Evolutionary conservation across 2,113 vertebrate species (phyloP).

Genomic region (Erinaceus europaeus): DNA sequence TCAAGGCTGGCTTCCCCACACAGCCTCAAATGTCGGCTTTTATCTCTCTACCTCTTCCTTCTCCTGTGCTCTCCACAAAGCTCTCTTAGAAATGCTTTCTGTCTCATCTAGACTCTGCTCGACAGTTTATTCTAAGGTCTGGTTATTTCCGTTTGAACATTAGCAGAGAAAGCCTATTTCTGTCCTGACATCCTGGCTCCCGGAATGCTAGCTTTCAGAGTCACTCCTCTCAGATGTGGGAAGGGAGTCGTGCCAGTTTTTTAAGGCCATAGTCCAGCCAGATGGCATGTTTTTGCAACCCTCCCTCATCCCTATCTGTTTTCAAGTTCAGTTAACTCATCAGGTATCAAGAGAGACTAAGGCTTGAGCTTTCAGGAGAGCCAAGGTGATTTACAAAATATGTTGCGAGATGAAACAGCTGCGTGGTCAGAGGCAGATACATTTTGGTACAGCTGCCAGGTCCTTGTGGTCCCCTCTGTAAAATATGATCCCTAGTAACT

Average conservation of each 20-base stretch:
- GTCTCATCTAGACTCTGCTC: not conserved
- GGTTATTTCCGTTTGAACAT: not conserved
- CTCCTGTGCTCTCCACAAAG: not conserved
- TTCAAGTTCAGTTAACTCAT: not conserved
- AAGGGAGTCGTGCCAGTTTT: fast-evolving
- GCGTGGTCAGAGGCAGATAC: not conserved
- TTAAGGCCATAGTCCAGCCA: not conserved
- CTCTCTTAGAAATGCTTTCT: too few species aligned
- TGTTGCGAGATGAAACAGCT: not conserved
- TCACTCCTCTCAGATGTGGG: not conserved
- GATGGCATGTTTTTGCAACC: not conserved
- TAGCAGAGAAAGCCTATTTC: not conserved
- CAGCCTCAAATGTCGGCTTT: too few species aligned
- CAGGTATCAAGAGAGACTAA: not conserved
- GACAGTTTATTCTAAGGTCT: not conserved
- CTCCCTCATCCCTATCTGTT: not conserved
- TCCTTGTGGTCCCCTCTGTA: not conserved
- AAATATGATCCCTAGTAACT: slow-evolving; percentile 49
- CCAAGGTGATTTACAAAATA: slow-evolving; percentile 24
- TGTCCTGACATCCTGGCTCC: not conserved
- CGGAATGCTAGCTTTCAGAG: not conserved
- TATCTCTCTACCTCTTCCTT: too few species aligned
- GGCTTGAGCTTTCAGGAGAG: not conserved
- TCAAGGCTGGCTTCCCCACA: too few species aligned
- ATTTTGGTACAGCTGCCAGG: not conserved